Evolutionary conservation across 2,113 vertebrate species (phyloP), one percentile per base, ranked within the genome.

Genomic region (Clarias gariepinus): DNA sequence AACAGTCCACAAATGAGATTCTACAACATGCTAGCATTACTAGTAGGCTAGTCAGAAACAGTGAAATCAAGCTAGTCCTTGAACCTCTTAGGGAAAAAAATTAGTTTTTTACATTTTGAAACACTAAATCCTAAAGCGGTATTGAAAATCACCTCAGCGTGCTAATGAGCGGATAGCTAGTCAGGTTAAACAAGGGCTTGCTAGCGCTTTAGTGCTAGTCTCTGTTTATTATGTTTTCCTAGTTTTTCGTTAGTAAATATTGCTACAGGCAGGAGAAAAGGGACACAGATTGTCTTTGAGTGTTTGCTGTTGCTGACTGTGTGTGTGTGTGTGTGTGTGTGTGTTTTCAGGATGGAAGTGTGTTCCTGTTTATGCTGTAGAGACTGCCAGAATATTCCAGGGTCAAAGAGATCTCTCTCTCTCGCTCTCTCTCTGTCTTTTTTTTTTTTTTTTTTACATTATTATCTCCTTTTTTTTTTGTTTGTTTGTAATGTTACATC

Each of bases 301-400:
- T 78, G 60, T 66, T 73, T 60, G 52, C 30, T 87, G 81, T 88
- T 81, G n/a, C 77, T 88, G 83, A 87, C 23, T 52, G 0, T 57
- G 61, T 85, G 84, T 86, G 89, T 87, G 33, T 61, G 58, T 81
- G 78, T 81, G 81, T 82, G 63, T 66, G 4, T 74, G 82, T 87
- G 82, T 87, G 89, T 85, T 88, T 79, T 88, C 83, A 80, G 78
- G 52, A 69, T 82, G 3, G 57, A 73, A 33, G 78, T 81, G 47
- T 12, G 25, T 30, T 64, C 47, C 78, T 47, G 19, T 33, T 78
- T 52, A 74, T 2, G 23, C 19, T 60, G 64, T 41, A 30, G 23
- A 8, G 4, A 28, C 41, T 64, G 92, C 90, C 92, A 92, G 87
- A 55, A 80, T 66, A 79, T 86, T 91, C 88, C 69, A 57, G 58